Evolutionary conservation across 2,113 vertebrate genomes (phyloP).

Genomic region (Oophaga pumilio): DNA sequence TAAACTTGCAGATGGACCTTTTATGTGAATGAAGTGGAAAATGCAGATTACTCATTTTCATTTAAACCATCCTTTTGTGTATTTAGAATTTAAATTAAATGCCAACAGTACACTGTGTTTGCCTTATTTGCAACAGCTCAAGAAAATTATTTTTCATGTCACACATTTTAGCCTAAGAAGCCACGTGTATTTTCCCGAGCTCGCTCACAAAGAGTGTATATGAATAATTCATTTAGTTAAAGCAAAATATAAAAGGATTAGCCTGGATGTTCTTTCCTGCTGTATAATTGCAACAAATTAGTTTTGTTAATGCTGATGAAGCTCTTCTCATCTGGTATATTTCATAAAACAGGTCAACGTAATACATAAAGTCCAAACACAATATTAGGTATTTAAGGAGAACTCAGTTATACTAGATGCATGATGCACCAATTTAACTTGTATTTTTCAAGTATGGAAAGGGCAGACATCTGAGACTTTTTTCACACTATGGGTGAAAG

Average conservation of each 20-base stretch:
- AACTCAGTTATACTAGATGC: background rate
- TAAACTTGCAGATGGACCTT: slow-evolving; percentile 50
- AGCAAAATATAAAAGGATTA: slow-evolving; percentile 46
- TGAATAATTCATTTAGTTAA: slow-evolving; percentile 53
- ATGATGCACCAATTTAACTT: background rate
- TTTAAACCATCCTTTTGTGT: slow-evolving; percentile 51
- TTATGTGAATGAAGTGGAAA: slow-evolving; percentile 52
- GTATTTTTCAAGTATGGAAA: background rate
- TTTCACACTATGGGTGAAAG: background rate
- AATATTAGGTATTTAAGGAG: background rate
- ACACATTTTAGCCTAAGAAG: slow-evolving; percentile 37
- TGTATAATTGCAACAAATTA: slow-evolving; percentile 50
- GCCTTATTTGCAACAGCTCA: slow-evolving; percentile 41
- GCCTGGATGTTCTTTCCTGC: slow-evolving; percentile 48
- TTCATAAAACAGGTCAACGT: slow-evolving; percentile 17
- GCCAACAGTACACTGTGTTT: slow-evolving; percentile 14
- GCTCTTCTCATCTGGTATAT: slow-evolving; percentile 18
- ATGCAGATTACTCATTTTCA: slow-evolving; percentile 53
- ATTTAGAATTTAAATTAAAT: slow-evolving; percentile 43
- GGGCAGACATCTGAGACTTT: background rate
- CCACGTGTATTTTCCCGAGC: slow-evolving; percentile 25
- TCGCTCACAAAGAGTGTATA: slow-evolving; percentile 33
- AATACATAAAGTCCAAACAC: slow-evolving; percentile 1
- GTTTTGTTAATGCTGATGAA: slow-evolving; percentile 44
- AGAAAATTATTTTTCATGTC: slow-evolving; percentile 46